Percentiles rank a stretch among this genome's conserved stretches.
Evolutionary conservation across 1,140 invertebrate species (phyloP).

Genomic region (Diabrotica undecimpunctata): DNA sequence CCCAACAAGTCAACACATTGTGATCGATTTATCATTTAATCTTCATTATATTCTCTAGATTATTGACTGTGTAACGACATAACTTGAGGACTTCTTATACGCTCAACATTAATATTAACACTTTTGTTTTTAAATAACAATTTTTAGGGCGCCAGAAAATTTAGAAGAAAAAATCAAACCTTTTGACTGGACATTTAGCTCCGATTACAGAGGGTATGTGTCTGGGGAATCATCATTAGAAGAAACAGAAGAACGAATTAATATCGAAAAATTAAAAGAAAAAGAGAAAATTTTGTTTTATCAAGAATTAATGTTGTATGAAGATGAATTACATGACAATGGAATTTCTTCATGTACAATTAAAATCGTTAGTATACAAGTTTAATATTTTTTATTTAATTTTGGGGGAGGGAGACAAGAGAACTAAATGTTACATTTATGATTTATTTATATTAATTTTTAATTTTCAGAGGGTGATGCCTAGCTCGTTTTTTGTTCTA

Average conservation of each 20-base stretch:
- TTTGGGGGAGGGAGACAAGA: not conserved
- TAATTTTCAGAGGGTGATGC: conserved; percentile 87
- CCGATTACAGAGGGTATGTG: conserved; percentile 84
- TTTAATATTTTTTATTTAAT: not conserved
- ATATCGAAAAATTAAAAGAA: conserved; percentile 86
- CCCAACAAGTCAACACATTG: too few relatives aligned
- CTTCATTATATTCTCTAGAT: too few relatives aligned
- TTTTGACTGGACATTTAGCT: conserved; percentile 99
- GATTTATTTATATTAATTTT: not conserved
- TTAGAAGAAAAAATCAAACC: conserved; percentile 77
- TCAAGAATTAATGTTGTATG: conserved; percentile 89
- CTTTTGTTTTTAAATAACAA: not conserved
- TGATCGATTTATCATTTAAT: too few relatives aligned
- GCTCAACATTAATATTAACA: too few relatives aligned
- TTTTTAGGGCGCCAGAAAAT: conserved; percentile 55
- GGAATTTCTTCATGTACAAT: conserved; percentile 86
- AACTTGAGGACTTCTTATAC: too few relatives aligned
- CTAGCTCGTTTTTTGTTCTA: conserved; percentile 86
- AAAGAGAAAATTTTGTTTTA: conserved; percentile 94
- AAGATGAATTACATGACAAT: conserved; percentile 98
- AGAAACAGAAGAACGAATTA: conserved; percentile 73
- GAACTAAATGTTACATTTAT: too few relatives aligned
- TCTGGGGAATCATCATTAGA: conserved; percentile 58
- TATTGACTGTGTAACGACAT: too few relatives aligned
- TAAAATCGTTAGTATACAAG: conserved; percentile 78